Evolutionary conservation across 2,888 invertebrate species (phyloP).

Genomic region (Chrysolina americana): DNA sequence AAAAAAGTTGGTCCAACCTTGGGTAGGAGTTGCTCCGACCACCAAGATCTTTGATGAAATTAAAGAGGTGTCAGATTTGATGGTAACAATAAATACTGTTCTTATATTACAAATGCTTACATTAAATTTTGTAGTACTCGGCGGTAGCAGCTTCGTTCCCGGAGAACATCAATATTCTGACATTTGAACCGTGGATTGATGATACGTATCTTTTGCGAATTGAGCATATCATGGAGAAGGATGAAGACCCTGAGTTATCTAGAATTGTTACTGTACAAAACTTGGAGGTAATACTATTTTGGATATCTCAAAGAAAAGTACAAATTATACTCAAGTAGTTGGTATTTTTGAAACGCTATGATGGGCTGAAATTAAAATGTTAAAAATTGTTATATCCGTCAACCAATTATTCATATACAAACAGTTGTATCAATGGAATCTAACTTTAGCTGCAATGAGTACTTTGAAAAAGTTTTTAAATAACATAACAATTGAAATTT

Average conservation of each 20-base stretch:
- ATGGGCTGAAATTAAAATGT: too few relatives aligned
- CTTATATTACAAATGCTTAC: background rate
- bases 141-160: conserved; percentile 72
- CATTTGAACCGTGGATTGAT: conserved; percentile 81
- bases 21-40: conserved; percentile 60
- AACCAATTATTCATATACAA: too few relatives aligned
- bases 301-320: too few relatives aligned
- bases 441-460: too few relatives aligned
- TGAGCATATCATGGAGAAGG: conserved; percentile 73
- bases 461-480: too few relatives aligned
- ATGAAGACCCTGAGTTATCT: conserved; percentile 34
- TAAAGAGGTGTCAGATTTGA: conserved; percentile 33
- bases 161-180: conserved; percentile 80
- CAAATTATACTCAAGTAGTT: too few relatives aligned
- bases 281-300: conserved; percentile 26
- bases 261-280: conserved; percentile 29
- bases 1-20: conserved; percentile 74
- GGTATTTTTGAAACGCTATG: too few relatives aligned
- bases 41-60: conserved; percentile 37
- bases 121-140: conserved; percentile 67
- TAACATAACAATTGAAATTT: too few relatives aligned
- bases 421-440: too few relatives aligned
- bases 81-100: conserved; percentile 32
- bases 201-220: conserved; percentile 70
- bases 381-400: too few relatives aligned